phyloP scores from a whole-genome alignment of 2,888 invertebrate species.

The Listrodromus nycthemerus region DNA sequence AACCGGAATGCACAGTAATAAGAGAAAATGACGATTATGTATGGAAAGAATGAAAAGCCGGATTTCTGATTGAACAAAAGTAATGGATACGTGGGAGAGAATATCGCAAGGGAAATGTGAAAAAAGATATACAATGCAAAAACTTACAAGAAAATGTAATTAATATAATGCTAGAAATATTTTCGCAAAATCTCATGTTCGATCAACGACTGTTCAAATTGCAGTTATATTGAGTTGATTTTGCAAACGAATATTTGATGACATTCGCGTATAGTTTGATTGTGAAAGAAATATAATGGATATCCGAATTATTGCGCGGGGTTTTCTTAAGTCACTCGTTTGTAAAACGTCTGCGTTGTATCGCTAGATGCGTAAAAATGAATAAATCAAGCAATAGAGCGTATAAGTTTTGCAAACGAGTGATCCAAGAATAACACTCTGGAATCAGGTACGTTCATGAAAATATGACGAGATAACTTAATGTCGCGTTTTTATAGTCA shows the following conservation, averaged over 20 bases:
- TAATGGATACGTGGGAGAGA: not conserved
- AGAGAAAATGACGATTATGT: not conserved
- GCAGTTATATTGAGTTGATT: too few species aligned
- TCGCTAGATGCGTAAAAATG: too few species aligned
- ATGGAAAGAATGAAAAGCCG: not conserved
- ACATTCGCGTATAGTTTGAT: not conserved
- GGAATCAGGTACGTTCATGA: not conserved
- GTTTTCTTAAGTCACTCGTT: too few species aligned
- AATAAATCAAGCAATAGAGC: too few species aligned
- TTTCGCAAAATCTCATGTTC: not conserved
- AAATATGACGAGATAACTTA: not conserved
- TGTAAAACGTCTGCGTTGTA: too few species aligned
- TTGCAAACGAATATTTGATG: too few species aligned
- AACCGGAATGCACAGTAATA: not conserved
- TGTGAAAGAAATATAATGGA: not conserved
- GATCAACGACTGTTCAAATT: not conserved
- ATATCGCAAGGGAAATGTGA: not conserved
- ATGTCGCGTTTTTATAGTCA: not conserved
- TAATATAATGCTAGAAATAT: not conserved
- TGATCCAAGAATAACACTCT: too few species aligned
- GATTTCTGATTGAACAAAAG: not conserved
- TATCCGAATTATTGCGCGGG: not conserved
- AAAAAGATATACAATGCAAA: not conserved
- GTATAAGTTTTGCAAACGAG: too few species aligned
- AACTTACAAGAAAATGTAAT: not conserved